phyloP scores from a whole-genome alignment of 2,113 vertebrate genomes.

The Sorex fumeus region DNA sequence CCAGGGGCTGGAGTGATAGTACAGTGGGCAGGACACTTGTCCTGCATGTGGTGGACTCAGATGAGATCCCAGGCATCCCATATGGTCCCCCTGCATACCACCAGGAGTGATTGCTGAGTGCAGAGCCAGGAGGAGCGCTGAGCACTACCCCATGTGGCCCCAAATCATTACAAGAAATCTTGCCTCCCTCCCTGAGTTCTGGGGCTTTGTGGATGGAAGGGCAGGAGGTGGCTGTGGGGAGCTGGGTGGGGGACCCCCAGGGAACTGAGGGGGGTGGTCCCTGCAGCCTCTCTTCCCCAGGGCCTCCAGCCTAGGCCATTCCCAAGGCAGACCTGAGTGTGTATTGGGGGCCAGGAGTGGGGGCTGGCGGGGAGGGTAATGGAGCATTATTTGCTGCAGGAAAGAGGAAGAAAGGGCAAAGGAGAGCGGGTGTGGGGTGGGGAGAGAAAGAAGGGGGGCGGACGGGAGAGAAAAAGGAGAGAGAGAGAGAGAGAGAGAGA shows the following conservation, averaged over 20 bases:
- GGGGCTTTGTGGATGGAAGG: no score
- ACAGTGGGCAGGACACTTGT: no score
- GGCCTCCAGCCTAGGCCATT: slow-evolving; percentile 21
- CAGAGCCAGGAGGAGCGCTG: no score
- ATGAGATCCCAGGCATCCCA: no score
- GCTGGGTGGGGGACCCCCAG: not conserved
- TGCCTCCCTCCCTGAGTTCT: no score
- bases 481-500: slow-evolving; percentile 13
- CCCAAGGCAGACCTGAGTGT: slow-evolving; percentile 58
- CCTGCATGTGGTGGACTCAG: no score
- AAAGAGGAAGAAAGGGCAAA: slow-evolving; percentile 30
- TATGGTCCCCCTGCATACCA: no score
- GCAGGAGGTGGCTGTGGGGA: no score
- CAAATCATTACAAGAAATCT: no score
- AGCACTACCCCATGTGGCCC: no score
- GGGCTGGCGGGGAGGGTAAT: slow-evolving; percentile 63
- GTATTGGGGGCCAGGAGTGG: not conserved
- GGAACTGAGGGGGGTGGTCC: not conserved
- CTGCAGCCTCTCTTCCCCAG: not conserved
- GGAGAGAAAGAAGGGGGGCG: not conserved
- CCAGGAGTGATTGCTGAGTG: no score
- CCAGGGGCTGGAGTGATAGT: no score
- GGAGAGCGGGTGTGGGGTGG: not conserved
- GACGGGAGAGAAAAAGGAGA: not conserved
- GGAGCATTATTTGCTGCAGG: slow-evolving; percentile 67